These are phyloP conservation scores for Eristalinus aeneus DNA, from an alignment of 2,888 invertebrate genomes.

Conservation along the genomic window DNA sequence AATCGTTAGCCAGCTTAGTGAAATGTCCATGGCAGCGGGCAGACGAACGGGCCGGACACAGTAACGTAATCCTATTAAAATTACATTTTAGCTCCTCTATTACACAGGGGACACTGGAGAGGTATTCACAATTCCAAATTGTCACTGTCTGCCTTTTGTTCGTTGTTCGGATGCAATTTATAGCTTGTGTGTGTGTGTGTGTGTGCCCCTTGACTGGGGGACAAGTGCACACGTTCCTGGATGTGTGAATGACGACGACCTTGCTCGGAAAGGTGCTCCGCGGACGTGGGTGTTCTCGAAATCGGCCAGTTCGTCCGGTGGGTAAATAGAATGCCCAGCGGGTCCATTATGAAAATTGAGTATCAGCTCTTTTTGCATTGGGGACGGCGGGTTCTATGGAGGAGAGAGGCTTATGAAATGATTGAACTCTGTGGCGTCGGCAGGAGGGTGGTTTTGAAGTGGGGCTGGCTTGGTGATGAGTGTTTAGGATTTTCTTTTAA, in stretches of 20 bases:
- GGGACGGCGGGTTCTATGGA: background rate
- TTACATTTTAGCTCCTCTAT: constrained; percentile 53
- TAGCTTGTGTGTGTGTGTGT: constrained; percentile 19
- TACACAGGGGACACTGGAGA: constrained; percentile 52
- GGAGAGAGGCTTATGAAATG: background rate
- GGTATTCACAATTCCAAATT: constrained; percentile 32
- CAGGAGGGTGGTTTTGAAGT: background rate
- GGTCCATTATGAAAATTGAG: constrained; percentile 42
- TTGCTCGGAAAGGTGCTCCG: constrained; percentile 42
- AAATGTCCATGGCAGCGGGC: background rate
- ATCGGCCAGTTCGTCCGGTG: background rate
- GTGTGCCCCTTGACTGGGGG: background rate
- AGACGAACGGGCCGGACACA: constrained; percentile 20
- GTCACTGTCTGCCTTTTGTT: background rate
- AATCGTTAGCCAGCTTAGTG: constrained; percentile 19
- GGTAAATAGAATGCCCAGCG: constrained; percentile 12
- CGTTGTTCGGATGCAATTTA: constrained; percentile 26
- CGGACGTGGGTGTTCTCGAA: constrained; percentile 31
- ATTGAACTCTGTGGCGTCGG: background rate
- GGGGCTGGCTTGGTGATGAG: background rate
- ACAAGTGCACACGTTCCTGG: constrained; percentile 31
- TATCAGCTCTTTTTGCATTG: constrained; percentile 14
- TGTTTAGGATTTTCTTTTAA: no score
- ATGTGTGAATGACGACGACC: constrained; percentile 44
- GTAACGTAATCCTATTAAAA: constrained; percentile 66